Evolutionary conservation across 2,113 vertebrate species (phyloP).

Genomic region (Rana temporaria): DNA sequence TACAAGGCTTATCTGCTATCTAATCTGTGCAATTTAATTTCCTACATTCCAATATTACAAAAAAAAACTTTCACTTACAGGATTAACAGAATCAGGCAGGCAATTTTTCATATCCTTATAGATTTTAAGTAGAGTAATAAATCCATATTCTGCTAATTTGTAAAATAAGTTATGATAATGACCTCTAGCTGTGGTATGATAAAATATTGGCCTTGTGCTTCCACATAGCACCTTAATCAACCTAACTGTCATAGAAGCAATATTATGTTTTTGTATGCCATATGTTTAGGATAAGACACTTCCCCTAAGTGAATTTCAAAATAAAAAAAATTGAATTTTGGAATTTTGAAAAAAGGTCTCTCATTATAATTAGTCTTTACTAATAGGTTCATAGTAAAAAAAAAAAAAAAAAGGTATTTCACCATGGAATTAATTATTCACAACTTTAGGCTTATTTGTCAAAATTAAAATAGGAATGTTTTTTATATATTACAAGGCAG

Average conservation of each 20-base stretch:
- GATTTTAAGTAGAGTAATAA: conserved; percentile 11
- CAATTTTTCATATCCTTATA: too few species aligned
- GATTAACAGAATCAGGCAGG: too few species aligned
- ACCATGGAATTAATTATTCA: too few species aligned
- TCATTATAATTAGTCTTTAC: not conserved
- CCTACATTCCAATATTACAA: too few species aligned
- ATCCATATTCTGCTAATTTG: conserved; percentile 25
- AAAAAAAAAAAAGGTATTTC: too few species aligned
- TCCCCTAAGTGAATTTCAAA: not conserved
- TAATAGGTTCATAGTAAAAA: not conserved
- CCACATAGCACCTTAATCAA: conserved; percentile 6
- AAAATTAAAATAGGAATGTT: too few species aligned
- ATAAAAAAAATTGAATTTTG: too few species aligned
- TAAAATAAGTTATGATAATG: conserved; percentile 29
- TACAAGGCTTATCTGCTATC: too few species aligned
- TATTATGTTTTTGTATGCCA: conserved; percentile 9
- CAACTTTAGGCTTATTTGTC: too few species aligned
- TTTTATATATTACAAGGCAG: too few species aligned
- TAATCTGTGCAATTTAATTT: too few species aligned
- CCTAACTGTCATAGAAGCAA: conserved; percentile 13
- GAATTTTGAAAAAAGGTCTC: not conserved
- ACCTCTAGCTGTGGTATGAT: conserved; percentile 23
- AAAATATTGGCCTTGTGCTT: conserved; percentile 19
- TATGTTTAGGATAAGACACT: conserved; percentile 20
- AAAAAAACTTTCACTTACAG: too few species aligned